Percentiles rank a stretch among this genome's conserved stretches.
Evolutionary conservation across 2,113 vertebrate genomes (phyloP).

Genomic region (Lota lota): DNA sequence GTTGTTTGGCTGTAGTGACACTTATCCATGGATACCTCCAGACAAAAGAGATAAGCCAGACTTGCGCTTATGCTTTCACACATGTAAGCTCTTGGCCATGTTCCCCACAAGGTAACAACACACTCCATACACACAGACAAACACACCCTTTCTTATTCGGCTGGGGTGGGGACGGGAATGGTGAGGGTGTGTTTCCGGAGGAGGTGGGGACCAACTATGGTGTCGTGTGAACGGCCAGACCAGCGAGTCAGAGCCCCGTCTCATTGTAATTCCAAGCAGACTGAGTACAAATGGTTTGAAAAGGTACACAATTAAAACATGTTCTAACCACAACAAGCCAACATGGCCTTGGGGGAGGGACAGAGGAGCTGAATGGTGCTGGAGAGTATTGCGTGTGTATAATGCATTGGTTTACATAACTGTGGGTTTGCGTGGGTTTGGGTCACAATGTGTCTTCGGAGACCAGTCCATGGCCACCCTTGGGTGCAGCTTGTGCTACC

Average conservation of each 20-base stretch:
- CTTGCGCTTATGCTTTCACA: too few species aligned
- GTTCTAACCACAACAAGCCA: constrained; percentile 12
- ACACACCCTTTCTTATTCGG: background rate
- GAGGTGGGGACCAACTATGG: too few species aligned
- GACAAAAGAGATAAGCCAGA: too few species aligned
- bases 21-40: too few species aligned
- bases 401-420: background rate
- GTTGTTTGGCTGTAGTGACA: too few species aligned
- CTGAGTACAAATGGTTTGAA: constrained; percentile 16
- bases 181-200: too few species aligned
- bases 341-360: background rate
- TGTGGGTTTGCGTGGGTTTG: background rate
- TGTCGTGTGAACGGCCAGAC: too few species aligned
- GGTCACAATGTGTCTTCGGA: background rate
- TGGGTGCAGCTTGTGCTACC: background rate
- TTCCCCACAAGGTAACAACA: too few species aligned
- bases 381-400: background rate
- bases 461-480: background rate
- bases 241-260: background rate
- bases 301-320: background rate
- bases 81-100: too few species aligned
- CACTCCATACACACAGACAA: background rate
- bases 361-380: background rate
- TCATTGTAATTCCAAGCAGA: constrained; percentile 31
- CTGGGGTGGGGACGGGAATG: too few species aligned